These are phyloP conservation scores for Eucidaris tribuloides DNA, from an alignment of 35 echinoderm and acorn worm species.

Conservation along the genomic window DNA sequence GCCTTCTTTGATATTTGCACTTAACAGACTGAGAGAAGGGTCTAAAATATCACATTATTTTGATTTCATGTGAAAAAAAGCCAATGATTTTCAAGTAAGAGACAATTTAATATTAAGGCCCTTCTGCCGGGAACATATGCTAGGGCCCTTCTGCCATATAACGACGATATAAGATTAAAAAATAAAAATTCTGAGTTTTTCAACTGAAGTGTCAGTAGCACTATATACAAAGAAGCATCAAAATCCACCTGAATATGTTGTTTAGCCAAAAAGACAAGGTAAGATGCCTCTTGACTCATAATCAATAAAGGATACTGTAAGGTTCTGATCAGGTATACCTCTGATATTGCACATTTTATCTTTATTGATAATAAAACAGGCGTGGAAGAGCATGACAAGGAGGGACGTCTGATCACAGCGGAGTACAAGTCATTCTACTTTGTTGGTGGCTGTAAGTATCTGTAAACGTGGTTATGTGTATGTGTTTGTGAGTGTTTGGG, in stretches of 20 bases:
- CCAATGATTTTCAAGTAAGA: too few species aligned
- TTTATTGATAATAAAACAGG: conserved; percentile 12
- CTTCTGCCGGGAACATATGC: too few species aligned
- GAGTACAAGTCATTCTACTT: conserved; percentile 96
- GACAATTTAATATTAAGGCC: too few species aligned
- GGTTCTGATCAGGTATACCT: not conserved
- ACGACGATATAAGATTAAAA: too few species aligned
- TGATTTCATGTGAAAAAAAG: too few species aligned
- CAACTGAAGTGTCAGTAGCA: not conserved
- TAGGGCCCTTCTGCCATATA: too few species aligned
- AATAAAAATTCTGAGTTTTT: too few species aligned
- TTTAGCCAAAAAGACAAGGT: not conserved
- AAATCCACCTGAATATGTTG: not conserved
- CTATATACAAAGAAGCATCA: not conserved
- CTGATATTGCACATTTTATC: not conserved
- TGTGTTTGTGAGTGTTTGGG: not conserved
- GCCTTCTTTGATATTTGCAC: too few species aligned
- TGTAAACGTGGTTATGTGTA: not conserved
- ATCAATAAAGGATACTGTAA: not conserved
- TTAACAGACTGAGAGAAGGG: too few species aligned
- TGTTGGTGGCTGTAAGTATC: conserved; percentile 86
- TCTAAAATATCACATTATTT: too few species aligned
- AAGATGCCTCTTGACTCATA: not conserved
- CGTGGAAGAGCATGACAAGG: conserved; percentile 90
- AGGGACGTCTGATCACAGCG: conserved; percentile 86